Percentiles rank a stretch among this genome's conserved stretches.
These are phyloP conservation scores for Hydropotes inermis DNA, from an alignment of 2,113 vertebrate genomes.

Conservation along the genomic window DNA sequence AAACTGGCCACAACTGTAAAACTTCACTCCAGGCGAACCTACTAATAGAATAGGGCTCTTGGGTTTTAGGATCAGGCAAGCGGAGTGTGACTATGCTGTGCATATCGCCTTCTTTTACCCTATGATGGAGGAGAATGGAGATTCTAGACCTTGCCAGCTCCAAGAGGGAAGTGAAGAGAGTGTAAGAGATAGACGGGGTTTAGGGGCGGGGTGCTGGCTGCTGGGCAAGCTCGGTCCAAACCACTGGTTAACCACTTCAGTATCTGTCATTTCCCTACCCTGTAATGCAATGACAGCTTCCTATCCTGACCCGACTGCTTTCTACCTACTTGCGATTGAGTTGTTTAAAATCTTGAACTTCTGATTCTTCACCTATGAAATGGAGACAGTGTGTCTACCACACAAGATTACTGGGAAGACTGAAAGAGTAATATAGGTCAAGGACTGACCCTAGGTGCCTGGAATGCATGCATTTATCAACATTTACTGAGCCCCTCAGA, in stretches of 20 bases:
- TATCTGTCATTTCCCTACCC: not conserved
- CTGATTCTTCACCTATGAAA: not conserved
- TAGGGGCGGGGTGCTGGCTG: rapidly evolving
- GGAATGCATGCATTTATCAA: not conserved
- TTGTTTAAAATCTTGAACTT: not conserved
- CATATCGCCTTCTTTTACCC: too few relatives aligned
- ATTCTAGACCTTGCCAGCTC: not conserved
- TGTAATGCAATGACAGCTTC: not conserved
- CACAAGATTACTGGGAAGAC: not conserved
- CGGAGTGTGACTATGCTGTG: rapidly evolving
- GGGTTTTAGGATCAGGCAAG: not conserved
- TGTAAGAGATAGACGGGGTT: not conserved
- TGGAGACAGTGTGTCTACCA: not conserved
- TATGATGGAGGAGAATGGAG: not conserved
- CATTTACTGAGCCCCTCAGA: not conserved
- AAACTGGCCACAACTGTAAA: not conserved
- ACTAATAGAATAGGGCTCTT: rapidly evolving
- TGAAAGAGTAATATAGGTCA: not conserved
- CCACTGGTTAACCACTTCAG: not conserved
- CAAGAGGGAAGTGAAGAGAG: not conserved
- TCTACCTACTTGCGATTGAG: not conserved
- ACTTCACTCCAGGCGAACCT: not conserved
- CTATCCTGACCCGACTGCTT: not conserved
- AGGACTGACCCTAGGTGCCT: not conserved
- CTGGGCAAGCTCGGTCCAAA: not conserved